Conservation (phyloP, 2,888 invertebrate species). For the Drosophila aldrichi region DNA sequence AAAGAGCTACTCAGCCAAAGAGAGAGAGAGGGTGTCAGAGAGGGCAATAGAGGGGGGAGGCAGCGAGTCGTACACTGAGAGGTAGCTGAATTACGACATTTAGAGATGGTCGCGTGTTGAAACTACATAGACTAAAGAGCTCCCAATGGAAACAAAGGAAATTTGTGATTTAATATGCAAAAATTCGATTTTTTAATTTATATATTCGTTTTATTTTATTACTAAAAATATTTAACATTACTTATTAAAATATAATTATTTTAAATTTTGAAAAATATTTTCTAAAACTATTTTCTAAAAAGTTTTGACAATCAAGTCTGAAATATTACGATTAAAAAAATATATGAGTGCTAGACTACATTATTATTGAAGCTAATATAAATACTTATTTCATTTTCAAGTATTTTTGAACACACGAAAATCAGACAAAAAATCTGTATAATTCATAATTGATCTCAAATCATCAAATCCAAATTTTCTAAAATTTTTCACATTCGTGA, state of each 20-base stretch:
- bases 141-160: too few species aligned
- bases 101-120: constrained; percentile 19
- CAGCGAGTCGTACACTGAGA: neutral
- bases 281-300: too few species aligned
- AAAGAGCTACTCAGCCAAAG: neutral
- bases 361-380: too few species aligned
- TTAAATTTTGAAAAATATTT: neutral
- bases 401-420: too few species aligned
- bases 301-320: too few species aligned
- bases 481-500: neutral
- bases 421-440: too few species aligned
- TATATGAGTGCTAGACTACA: too few species aligned
- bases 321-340: too few species aligned
- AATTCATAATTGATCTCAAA: too few species aligned
- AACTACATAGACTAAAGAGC: too few species aligned
- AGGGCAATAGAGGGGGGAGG: neutral
- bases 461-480: neutral
- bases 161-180: neutral
- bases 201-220: neutral
- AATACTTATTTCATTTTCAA: too few species aligned
- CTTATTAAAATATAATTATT: neutral
- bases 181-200: neutral
- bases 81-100: neutral
- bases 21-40: neutral
- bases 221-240: too few species aligned